Base-by-base conservation (phyloP, 2,888 invertebrate genomes). In the Leptinotarsa haldemani region DNA sequence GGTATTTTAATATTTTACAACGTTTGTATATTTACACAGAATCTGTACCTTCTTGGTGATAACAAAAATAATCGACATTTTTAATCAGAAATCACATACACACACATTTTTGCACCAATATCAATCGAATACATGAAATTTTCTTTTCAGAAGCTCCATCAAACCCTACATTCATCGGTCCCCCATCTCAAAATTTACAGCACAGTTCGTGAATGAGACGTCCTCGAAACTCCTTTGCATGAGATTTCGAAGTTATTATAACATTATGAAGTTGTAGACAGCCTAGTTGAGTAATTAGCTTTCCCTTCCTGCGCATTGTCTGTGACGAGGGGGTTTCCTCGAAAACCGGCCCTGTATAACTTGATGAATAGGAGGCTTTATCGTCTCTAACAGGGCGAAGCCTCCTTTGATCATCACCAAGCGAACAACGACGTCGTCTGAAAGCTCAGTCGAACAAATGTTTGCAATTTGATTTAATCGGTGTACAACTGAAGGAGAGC, bases 381-480 rank as follows among this genome's bases (percentile, higher is more conserved):
- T 15, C 61, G 25, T 30, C 61, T 25, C n/a, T n/a, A 22, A 25
- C 58, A 58, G 58, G 25, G 25, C 58, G 15, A 22, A 18, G 61
- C 25, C 5, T 61, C 61, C 61, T 61, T 61, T 61, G 61, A 61
- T 61, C 61, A 30, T 30, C 9, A 40, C 18, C 40, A 18, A 61
- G 30, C 12, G 61, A 61, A 61, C 61, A 61, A 61, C 40, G 61
- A 40, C 61, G 30, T 61, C 40, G 25, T 30, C 25, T 61, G 40
- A n/a, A 61, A 61, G 61, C 61, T 61, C 61, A 61, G 25, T 61
- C 61, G 40, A 61, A 61, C 40, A 61, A 61, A 61, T 30, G 40
- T 61, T 61, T 61, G 40, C n/a, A 61, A 61, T 61, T 61, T 61
- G 61, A 61, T 30, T 61, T 40, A 61, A 61, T 61, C 61, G 61